A percentile compares a stretch with the other conserved stretches of the same genome.
These are phyloP conservation scores for Pelobates fuscus DNA, from an alignment of 2,113 vertebrate species.

Conservation along the genomic window DNA sequence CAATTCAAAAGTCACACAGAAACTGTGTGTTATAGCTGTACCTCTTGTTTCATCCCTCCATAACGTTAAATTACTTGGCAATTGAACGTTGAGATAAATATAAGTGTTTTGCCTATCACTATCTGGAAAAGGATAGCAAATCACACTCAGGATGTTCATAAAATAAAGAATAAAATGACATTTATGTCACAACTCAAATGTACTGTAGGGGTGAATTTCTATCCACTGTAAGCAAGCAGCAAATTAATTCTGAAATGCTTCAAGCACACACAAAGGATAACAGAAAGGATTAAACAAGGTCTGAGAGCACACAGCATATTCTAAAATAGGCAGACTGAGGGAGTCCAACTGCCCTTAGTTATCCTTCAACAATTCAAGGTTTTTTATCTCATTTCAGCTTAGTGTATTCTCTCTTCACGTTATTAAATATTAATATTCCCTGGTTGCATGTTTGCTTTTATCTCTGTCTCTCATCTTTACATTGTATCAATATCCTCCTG, in stretches of 20 bases:
- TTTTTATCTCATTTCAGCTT: conserved; percentile 46
- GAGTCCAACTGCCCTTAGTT: conserved; percentile 47
- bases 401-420: conserved; percentile 34
- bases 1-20: too few relatives aligned
- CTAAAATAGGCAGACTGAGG: conserved; percentile 14
- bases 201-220: conserved; percentile 34
- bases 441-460: conserved; percentile 43
- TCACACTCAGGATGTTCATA: conserved; percentile 20
- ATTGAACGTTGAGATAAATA: neutral
- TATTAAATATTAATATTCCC: conserved; percentile 52
- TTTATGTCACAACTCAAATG: conserved; percentile 20
- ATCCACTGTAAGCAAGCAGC: conserved; percentile 41
- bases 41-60: neutral
- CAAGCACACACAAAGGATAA: conserved; percentile 44
- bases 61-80: neutral
- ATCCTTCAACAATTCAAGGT: conserved; percentile 47
- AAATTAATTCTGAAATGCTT: conserved; percentile 46
- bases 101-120: conserved; percentile 7
- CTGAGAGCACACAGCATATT: conserved; percentile 38
- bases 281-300: conserved; percentile 42
- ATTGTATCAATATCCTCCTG: conserved; percentile 45
- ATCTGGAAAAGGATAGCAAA: conserved; percentile 20
- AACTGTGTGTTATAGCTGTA: too few relatives aligned
- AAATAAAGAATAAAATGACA: conserved; percentile 36
- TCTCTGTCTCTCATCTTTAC: conserved; percentile 46